Conservation (phyloP, 2,797 vertebrate genomes). For the Sparidentex hasta region DNA sequence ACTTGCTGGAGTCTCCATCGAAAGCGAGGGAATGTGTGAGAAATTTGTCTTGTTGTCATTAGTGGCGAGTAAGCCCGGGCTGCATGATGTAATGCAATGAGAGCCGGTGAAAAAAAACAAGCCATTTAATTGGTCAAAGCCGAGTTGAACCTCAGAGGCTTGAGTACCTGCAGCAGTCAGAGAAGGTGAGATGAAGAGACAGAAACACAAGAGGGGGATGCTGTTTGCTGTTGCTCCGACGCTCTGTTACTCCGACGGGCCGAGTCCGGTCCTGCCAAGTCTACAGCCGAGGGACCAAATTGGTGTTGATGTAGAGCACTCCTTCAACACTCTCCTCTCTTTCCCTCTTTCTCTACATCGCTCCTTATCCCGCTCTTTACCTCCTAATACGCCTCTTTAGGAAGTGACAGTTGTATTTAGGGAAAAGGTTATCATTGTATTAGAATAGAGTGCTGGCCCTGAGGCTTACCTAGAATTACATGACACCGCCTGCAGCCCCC, state of each 20-base stretch:
- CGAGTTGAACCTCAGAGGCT: slow-evolving; percentile 44
- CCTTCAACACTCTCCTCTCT: slow-evolving; percentile 58
- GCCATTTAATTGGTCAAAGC: slow-evolving; percentile 53
- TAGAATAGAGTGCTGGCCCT: slow-evolving; percentile 77
- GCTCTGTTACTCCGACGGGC: slow-evolving; percentile 55
- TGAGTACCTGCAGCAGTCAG: slow-evolving; percentile 28
- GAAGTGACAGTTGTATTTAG: slow-evolving; percentile 81
- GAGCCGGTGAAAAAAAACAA: slow-evolving; percentile 47
- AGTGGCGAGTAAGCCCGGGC: slow-evolving; percentile 44
- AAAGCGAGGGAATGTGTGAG: slow-evolving; percentile 66
- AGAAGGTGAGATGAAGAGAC: slow-evolving; percentile 32
- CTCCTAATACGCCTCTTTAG: slow-evolving; percentile 79
- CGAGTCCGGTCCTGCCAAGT: slow-evolving; percentile 54
- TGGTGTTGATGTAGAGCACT: slow-evolving; percentile 60
- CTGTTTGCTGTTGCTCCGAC: slow-evolving; percentile 49
- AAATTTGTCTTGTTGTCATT: slow-evolving; percentile 66
- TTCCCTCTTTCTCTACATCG: slow-evolving; percentile 58
- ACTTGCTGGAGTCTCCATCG: slow-evolving; percentile 45
- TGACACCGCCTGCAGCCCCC: slow-evolving; percentile 78
- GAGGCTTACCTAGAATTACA: slow-evolving; percentile 81
- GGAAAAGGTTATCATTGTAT: slow-evolving; percentile 81
- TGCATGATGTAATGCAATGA: slow-evolving; percentile 61
- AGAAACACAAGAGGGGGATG: slow-evolving; percentile 38
- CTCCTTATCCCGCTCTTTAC: slow-evolving; percentile 63
- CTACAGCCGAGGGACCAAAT: slow-evolving; percentile 63